Evolutionary conservation across 1,140 invertebrate species (phyloP).

Genomic region (Subanguina moxae): DNA sequence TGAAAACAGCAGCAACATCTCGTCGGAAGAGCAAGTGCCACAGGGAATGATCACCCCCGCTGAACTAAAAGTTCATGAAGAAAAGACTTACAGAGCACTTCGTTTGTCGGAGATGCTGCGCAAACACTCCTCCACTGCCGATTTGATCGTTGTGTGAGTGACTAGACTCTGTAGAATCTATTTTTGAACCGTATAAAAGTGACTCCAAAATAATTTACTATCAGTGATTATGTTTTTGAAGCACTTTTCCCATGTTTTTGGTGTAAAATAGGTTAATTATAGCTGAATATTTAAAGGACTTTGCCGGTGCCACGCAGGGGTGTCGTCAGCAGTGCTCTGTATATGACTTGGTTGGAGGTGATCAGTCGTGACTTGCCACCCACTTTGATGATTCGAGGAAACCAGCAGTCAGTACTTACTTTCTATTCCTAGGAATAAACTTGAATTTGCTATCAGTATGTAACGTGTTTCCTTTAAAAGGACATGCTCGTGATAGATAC

Average conservation of each 20-base stretch:
- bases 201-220: background rate
- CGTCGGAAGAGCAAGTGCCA: background rate
- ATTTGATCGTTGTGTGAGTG: constrained; percentile 57
- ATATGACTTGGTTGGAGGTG: constrained; percentile 64
- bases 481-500: too few relatives aligned
- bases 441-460: background rate
- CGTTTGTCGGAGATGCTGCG: constrained; percentile 49
- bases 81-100: constrained; percentile 54
- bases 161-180: background rate
- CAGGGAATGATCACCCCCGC: constrained; percentile 53
- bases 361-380: constrained; percentile 62
- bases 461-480: too few relatives aligned
- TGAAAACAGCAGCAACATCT: constrained; percentile 8
- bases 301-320: constrained; percentile 63
- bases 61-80: constrained; percentile 50
- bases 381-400: constrained; percentile 63
- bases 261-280: too few relatives aligned
- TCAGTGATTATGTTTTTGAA: too few relatives aligned
- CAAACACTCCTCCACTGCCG: constrained; percentile 51
- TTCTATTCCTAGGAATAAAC: constrained; percentile 61
- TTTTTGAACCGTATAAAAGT: background rate
- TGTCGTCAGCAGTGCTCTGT: constrained; percentile 61
- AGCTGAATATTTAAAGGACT: constrained; percentile 22
- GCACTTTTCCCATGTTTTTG: too few relatives aligned
- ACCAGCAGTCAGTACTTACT: constrained; percentile 64